Evolutionary conservation across 2,797 vertebrate species (phyloP), one percentile per base, ranked within the genome.

Genomic region (Gallinago stenura): DNA sequence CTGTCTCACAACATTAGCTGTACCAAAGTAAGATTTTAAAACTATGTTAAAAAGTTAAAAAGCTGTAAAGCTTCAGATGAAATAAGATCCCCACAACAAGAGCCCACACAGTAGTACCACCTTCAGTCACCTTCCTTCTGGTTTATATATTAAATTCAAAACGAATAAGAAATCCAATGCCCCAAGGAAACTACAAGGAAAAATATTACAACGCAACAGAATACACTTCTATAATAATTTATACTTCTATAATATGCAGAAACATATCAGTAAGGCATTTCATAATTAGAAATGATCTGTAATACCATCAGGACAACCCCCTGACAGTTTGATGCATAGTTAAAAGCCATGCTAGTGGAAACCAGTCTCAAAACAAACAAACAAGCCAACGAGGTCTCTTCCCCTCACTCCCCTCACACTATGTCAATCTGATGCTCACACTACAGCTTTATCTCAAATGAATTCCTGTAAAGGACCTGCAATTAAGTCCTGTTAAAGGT

Each of bases 351-450:
- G 11, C 22, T 62, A 22, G 15, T 19, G n/a, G 48, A 81, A 80
- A 84, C 24, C n/a, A 39, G 15, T n/a, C 18, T 70, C 62, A 56
- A 75, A 79, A 20, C 45, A 58, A 85, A 35, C 3, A 25, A 39
- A 6, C 30, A 46, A 58, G 30, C 16, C 57, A 83, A 19, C 26
- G 50, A 62, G 20, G 9, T 30, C 24, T 60, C 4, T 31, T 5
- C 21, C 13, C 21, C 31, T 57, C 6, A 14, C 20, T 2, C 7
- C 5, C 7, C 7, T 9, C 4, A 1, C 35, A 24, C 43, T 28
- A 9, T 22, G 46, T 16, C 43, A 31, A 10, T 3, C 1, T 1
- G 48, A 41, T 57, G 35, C 30, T 69, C 62, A 26, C 24, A 24
- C 35, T 33, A 21, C 1, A 48, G 66, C 45, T 64, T 65, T 46